Evolutionary conservation across 2,113 vertebrate genomes (phyloP).

Genomic region (Sterna hirundo): DNA sequence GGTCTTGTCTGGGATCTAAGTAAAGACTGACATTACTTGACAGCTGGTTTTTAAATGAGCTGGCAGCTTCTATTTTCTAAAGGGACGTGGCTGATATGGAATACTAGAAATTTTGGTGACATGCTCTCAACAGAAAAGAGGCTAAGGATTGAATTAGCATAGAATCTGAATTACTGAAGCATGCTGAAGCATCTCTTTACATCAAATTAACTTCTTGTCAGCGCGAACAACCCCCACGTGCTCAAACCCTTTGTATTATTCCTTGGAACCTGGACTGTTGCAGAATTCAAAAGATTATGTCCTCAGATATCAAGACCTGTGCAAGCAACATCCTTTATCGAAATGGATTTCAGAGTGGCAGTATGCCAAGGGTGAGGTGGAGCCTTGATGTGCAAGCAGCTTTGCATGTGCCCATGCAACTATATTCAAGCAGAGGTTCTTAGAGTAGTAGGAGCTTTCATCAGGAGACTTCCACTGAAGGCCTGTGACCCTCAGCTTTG

Average conservation of each 20-base stretch:
- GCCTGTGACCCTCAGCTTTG: background rate
- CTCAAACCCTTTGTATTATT: background rate
- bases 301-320: background rate
- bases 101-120: background rate
- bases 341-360: background rate
- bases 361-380: background rate
- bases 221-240: background rate
- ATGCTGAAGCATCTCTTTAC: background rate
- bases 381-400: background rate
- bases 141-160: background rate
- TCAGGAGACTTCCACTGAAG: background rate
- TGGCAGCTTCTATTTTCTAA: background rate
- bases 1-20: background rate
- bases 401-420: background rate
- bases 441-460: background rate
- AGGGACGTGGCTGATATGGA: background rate
- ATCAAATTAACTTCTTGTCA: background rate
- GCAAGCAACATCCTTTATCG: background rate
- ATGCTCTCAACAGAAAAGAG: background rate
- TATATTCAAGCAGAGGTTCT: background rate
- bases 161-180: background rate
- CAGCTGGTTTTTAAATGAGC: background rate
- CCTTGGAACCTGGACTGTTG: background rate
- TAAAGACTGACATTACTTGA: background rate
- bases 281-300: background rate